phyloP scores from a whole-genome alignment of 53 echinoderm and acorn worm species.

The Temnopleurus reevesii region DNA sequence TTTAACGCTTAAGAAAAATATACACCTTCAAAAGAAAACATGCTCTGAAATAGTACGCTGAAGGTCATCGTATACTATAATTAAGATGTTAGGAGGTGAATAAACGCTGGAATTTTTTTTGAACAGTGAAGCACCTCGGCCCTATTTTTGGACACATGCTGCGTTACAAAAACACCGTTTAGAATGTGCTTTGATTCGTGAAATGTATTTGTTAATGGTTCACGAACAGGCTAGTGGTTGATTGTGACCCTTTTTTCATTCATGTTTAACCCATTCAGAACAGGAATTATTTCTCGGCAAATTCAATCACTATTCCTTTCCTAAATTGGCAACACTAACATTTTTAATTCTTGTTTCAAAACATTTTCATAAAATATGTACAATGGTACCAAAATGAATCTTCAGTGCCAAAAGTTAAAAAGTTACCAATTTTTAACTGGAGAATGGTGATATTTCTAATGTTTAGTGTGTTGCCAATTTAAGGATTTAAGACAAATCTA shows the following conservation, averaged over 20 bases:
- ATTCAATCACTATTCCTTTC: too few species aligned
- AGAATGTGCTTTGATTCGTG: neutral
- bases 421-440: too few species aligned
- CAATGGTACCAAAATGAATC: too few species aligned
- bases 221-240: neutral
- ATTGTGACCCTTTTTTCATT: neutral
- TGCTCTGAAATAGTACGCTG: neutral
- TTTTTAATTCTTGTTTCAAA: too few species aligned
- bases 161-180: constrained; percentile 43
- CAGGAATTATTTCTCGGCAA: too few species aligned
- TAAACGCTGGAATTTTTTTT: neutral
- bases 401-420: too few species aligned
- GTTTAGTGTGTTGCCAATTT: too few species aligned
- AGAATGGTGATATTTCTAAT: too few species aligned
- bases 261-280: too few species aligned
- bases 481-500: too few species aligned
- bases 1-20: neutral
- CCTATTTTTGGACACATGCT: constrained; percentile 12
- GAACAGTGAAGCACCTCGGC: neutral
- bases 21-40: neutral
- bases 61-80: neutral
- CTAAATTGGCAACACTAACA: too few species aligned
- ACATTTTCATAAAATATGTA: too few species aligned
- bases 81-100: neutral
- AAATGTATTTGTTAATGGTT: constrained; percentile 41